Base-by-base conservation (phyloP, 1,140 invertebrate genomes). In the Triops cancriformis region DNA sequence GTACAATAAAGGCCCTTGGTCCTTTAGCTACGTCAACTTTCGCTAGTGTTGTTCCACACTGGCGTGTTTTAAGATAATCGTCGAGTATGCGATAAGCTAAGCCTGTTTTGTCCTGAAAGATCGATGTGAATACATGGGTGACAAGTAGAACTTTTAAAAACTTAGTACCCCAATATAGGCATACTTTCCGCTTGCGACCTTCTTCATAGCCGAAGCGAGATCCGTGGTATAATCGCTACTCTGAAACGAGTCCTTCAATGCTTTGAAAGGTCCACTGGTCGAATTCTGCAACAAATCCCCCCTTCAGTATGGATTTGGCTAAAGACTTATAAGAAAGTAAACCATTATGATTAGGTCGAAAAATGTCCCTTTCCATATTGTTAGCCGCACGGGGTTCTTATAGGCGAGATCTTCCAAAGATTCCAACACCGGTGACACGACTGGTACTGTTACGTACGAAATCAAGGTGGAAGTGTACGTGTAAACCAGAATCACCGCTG, bases 381-480 rank as follows among this genome's bases (percentile, higher is more conserved):
- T 23, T 5, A 64, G 51, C 14, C 51, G 51, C 51, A 64, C 51
- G 23, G 51, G 51, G n/a, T 18, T 23, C 18, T 64, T 64, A 64
- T 64, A 64, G 23, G 51, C 51, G 51, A 64, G 51, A 64, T 64
- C 51, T 64, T 64, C 51, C 18, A 64, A 23, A 14, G 51, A 64
- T 64, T 64, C 51, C 18, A 64, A 23, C 18, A 64, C 51, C 23
- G 51, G 51, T n/a, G 51, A 64, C 6, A 64, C 14, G 51, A 64
- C 51, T 64, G 76, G 76, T 26, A 77, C 76, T 14, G 76, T 73
- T 26, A 77, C 41, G 26, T 73, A 77, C 26, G 76, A 37, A 51
- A 73, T 77, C 27, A 77, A 73, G 11, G 64, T 77, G 26, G 51
- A 31, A 11, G 72, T 42, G 64, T 77, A 77, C 6, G 72, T 72